phyloP scores from a whole-genome alignment of 2,888 invertebrate genomes.

The Pseudococcus viburni region DNA sequence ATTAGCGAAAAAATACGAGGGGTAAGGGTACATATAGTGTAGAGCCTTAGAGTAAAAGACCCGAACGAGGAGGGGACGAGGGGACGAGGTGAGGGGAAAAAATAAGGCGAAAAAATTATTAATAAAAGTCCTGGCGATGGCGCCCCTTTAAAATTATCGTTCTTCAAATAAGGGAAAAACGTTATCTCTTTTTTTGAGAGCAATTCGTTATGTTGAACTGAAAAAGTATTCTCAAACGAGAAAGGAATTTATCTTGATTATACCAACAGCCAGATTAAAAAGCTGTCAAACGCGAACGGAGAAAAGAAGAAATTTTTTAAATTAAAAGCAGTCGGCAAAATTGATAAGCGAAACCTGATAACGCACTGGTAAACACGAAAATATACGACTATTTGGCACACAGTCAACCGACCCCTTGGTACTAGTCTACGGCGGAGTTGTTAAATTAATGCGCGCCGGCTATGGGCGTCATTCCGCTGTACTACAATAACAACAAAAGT shows the following conservation, averaged over 20 bases:
- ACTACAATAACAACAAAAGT: constrained; percentile 49
- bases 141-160: constrained; percentile 53
- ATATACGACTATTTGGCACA: constrained; percentile 49
- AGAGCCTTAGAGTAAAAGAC: neutral
- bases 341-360: constrained; percentile 60
- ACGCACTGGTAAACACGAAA: constrained; percentile 54
- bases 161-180: constrained; percentile 48
- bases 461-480: neutral
- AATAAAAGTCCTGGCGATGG: constrained; percentile 45
- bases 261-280: constrained; percentile 61
- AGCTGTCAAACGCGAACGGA: constrained; percentile 55
- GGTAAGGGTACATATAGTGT: neutral
- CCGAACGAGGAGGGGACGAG: neutral
- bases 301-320: constrained; percentile 50
- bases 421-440: neutral
- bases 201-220: constrained; percentile 58
- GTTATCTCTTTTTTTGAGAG: constrained; percentile 57
- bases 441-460: constrained; percentile 43
- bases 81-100: no score
- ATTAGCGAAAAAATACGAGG: constrained; percentile 4
- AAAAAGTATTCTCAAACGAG: constrained; percentile 57
- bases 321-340: constrained; percentile 56
- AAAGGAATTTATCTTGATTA: constrained; percentile 62
- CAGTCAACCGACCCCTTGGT: constrained; percentile 34
- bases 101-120: constrained; percentile 28